These are phyloP conservation scores for Teleopsis dalmanni DNA, from an alignment of 1,140 invertebrate species.

Conservation along the genomic window DNA sequence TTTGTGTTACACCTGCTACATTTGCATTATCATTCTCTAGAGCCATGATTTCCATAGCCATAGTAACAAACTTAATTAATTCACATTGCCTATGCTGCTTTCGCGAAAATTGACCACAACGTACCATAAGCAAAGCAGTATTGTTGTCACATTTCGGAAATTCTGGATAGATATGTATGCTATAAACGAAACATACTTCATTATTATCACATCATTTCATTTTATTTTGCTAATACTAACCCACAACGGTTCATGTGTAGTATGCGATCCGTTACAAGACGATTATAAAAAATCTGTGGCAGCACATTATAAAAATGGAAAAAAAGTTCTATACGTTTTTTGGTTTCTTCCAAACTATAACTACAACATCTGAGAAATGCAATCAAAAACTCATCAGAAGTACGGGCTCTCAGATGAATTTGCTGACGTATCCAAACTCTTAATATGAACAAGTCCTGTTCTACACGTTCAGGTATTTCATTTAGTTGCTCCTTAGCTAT, in stretches of 20 bases:
- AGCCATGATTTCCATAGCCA: constrained; percentile 45
- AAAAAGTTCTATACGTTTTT: constrained; percentile 57
- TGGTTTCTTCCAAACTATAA: constrained; percentile 58
- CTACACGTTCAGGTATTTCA: constrained; percentile 52
- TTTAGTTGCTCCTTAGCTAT: constrained; percentile 52
- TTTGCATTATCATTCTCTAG: constrained; percentile 44
- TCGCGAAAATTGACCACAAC: constrained; percentile 46
- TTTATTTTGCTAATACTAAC: too few relatives aligned
- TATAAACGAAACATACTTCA: constrained; percentile 4
- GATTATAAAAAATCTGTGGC: constrained; percentile 48
- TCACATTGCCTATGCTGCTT: constrained; percentile 42
- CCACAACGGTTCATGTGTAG: constrained; percentile 47
- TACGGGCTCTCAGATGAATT: constrained; percentile 49
- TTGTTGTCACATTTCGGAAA: constrained; percentile 43
- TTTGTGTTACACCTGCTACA: constrained; percentile 43
- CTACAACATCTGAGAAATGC: constrained; percentile 58
- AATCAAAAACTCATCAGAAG: constrained; percentile 54
- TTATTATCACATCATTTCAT: too few relatives aligned
- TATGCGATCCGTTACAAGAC: constrained; percentile 34
- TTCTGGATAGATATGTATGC: constrained; percentile 32
- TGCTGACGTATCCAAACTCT: constrained; percentile 60
- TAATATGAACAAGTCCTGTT: constrained; percentile 51
- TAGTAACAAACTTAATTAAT: constrained; percentile 41
- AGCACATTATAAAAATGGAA: constrained; percentile 52
- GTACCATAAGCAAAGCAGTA: constrained; percentile 46